Conservation (phyloP, 2,888 invertebrate genomes). For the Formica aserva region DNA sequence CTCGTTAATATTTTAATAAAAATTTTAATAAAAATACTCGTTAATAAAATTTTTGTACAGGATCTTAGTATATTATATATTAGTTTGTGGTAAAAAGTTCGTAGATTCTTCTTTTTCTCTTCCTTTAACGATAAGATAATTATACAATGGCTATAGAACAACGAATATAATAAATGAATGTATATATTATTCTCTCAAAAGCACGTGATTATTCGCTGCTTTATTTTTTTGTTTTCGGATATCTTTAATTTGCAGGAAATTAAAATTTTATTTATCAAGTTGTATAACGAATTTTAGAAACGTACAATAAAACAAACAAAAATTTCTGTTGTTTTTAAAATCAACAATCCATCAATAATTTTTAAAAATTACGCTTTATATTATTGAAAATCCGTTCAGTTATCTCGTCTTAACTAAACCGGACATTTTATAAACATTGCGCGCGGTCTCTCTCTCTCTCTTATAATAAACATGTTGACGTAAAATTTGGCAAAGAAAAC, state of each 20-base stretch:
- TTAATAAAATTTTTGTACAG: not conserved
- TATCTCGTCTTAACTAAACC: not conserved
- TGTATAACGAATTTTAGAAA: not conserved
- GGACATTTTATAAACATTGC: not conserved
- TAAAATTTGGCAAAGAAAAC: not conserved
- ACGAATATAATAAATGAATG: constrained; percentile 8
- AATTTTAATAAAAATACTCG: not conserved
- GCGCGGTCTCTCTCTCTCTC: no score
- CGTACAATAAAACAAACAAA: not conserved
- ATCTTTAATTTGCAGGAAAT: not conserved
- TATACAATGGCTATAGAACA: not conserved
- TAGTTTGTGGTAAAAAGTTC: not conserved
- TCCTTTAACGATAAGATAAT: not conserved
- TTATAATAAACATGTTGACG: not conserved
- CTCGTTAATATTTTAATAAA: not conserved
- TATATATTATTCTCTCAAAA: constrained; percentile 23
- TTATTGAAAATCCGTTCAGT: not conserved
- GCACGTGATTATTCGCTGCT: not conserved
- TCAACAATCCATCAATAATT: not conserved
- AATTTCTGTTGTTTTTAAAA: not conserved
- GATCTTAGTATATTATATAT: not conserved
- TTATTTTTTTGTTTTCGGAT: not conserved
- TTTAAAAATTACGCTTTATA: not conserved
- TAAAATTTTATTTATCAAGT: not conserved
- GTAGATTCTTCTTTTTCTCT: not conserved